Evolutionary conservation across 2,113 vertebrate species (phyloP), one percentile per base, ranked within the genome.

Genomic region (Tenebrosternarchus preto): DNA sequence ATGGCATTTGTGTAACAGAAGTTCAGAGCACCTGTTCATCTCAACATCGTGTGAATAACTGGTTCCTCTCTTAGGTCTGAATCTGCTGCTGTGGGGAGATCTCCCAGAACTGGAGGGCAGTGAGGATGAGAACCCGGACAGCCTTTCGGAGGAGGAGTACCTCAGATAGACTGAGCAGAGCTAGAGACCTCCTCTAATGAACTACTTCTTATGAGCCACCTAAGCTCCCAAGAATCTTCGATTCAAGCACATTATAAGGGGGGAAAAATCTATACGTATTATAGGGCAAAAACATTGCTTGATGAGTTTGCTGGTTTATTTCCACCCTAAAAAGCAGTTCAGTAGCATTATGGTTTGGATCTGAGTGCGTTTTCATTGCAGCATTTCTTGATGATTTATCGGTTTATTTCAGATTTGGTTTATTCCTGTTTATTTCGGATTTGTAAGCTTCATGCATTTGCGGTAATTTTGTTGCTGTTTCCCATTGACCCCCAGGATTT

Each of bases 41-140:
- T 43, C 17, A 27, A 22, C 53, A 8, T 16, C 43, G 53, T 9
- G 0, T 4, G 11, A 1, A 63, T 31, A 11, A 20, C 61, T 24
- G 43, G n/a, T 55, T 82, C n/a, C 12, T 77, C 31, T 43, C 86
- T 83, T 90, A 99, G 98, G 98, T 87, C 92, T 95, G 84, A 95
- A 98, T 77, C 88, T 95, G 5, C 90, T 99, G 82, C 93, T 99
- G 60, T 99, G 97, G 98, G 96, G 96, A 77, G 95, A 98, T 79
- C 93, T 99, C 82, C 95, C 97, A 29, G 97, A 97, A 63, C 86
- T 94, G 87, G 97, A 98, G 75, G 96, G 95, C 59, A 94, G 88
- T 55, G 88, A 95, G 56, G 94, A 95, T 1, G 96, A 95, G 90
- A 95, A 95, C 29, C 53, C 73, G 0, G 92, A 92, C 87, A 92